These are phyloP conservation scores for Lepidochitona cinerea DNA, from an alignment of 2,888 invertebrate genomes.

Conservation along the genomic window DNA sequence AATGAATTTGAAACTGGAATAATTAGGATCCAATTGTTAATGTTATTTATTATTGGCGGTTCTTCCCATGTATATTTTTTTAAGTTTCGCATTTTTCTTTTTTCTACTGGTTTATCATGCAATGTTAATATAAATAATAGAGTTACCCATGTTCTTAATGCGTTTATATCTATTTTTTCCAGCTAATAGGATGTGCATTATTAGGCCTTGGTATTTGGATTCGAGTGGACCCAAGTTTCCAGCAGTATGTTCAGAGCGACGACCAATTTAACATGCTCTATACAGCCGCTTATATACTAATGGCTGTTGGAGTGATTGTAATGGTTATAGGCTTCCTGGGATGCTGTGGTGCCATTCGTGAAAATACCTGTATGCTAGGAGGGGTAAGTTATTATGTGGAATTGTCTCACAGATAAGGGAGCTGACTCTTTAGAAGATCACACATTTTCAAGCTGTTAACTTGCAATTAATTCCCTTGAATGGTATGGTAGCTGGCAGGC, in stretches of 20 bases:
- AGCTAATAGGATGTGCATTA: constrained; percentile 82
- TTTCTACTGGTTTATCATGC: no score
- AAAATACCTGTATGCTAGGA: constrained; percentile 84
- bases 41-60: no score
- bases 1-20: no score
- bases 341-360: constrained; percentile 85
- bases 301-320: constrained; percentile 81
- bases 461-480: no score
- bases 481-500: no score
- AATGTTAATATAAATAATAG: no score
- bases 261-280: constrained; percentile 78
- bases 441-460: no score
- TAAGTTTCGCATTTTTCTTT: no score
- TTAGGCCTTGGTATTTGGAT: constrained; percentile 84
- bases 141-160: not conserved
- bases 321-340: constrained; percentile 85
- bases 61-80: no score
- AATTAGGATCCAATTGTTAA: no score
- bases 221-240: constrained; percentile 78
- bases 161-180: constrained; percentile 63
- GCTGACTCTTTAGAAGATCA: no score
- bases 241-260: constrained; percentile 80
- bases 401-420: no score
- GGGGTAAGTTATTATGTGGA: constrained; percentile 77
- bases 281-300: constrained; percentile 81